Conservation (phyloP, 1,140 invertebrate species). For the Plutomurus gul region DNA sequence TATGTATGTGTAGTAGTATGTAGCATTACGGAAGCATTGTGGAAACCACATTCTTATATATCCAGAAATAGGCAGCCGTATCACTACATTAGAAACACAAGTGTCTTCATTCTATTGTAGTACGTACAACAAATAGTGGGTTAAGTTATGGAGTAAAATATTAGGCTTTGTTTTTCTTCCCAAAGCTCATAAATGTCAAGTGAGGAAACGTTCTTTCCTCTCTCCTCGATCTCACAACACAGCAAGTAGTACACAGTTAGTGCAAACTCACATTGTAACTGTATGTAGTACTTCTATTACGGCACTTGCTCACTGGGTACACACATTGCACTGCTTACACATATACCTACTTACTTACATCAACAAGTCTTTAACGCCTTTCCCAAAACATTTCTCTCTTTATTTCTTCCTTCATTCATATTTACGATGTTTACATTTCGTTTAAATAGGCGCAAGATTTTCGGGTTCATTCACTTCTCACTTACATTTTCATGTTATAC, state of each 20-base stretch:
- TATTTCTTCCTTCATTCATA: slow-evolving; percentile 30
- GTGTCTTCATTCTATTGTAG: neutral
- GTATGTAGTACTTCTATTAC: too few species aligned
- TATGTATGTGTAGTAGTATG: neutral
- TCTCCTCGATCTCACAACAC: neutral
- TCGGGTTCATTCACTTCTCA: too few species aligned
- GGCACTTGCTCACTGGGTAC: neutral
- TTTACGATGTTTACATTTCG: slow-evolving; percentile 24
- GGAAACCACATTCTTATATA: slow-evolving; percentile 25
- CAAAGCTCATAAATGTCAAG: slow-evolving; percentile 45
- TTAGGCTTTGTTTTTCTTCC: slow-evolving; percentile 44
- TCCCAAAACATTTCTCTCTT: slow-evolving; percentile 5
- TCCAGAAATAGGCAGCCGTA: neutral
- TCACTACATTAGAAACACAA: neutral
- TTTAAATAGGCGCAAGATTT: neutral
- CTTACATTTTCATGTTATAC: too few species aligned
- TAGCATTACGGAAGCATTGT: neutral
- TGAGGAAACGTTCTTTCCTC: slow-evolving; percentile 4
- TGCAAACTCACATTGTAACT: too few species aligned
- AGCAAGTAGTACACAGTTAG: too few species aligned
- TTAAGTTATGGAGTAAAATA: slow-evolving; percentile 32
- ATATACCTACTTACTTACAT: slow-evolving; percentile 34
- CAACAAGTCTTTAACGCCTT: slow-evolving; percentile 31
- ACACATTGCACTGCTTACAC: neutral
- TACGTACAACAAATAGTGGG: neutral